Percentiles rank a stretch among this genome's conserved stretches.
phyloP scores from a whole-genome alignment of 1,140 invertebrate species.

The Helicoverpa zea region DNA sequence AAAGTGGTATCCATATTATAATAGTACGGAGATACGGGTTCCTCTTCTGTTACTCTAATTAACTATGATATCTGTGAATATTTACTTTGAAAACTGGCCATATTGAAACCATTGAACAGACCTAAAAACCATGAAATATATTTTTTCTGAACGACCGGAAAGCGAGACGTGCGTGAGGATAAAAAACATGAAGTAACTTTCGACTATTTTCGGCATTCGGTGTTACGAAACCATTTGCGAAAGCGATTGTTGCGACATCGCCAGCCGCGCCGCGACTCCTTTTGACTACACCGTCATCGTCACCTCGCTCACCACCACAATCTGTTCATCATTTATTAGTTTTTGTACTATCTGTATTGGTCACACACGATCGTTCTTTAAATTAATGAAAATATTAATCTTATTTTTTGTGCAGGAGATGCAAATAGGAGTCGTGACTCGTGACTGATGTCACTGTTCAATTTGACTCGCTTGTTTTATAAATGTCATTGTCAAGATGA shows the following conservation, averaged over 20 bases:
- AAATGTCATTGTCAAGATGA: conserved; percentile 31
- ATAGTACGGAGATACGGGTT: no score
- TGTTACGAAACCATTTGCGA: conserved; percentile 78
- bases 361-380: conserved; percentile 41
- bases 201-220: conserved; percentile 72
- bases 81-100: no score
- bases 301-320: conserved; percentile 63
- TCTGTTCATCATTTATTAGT: conserved; percentile 61
- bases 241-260: conserved; percentile 72
- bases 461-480: conserved; percentile 28
- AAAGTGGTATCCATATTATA: no score
- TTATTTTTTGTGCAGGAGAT: conserved; percentile 12
- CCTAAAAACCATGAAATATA: background rate
- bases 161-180: conserved; percentile 54
- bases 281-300: conserved; percentile 54
- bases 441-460: conserved; percentile 23
- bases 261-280: conserved; percentile 46
- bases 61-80: no score
- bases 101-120: no score
- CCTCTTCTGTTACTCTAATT: no score
- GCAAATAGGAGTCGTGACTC: conserved; percentile 1
- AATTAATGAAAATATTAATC: conserved; percentile 19
- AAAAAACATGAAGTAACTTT: conserved; percentile 75
- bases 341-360: conserved; percentile 48
- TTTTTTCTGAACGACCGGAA: conserved; percentile 51